These are phyloP conservation scores for Arion vulgaris DNA, from an alignment of 1,140 invertebrate species.

Conservation along the genomic window DNA sequence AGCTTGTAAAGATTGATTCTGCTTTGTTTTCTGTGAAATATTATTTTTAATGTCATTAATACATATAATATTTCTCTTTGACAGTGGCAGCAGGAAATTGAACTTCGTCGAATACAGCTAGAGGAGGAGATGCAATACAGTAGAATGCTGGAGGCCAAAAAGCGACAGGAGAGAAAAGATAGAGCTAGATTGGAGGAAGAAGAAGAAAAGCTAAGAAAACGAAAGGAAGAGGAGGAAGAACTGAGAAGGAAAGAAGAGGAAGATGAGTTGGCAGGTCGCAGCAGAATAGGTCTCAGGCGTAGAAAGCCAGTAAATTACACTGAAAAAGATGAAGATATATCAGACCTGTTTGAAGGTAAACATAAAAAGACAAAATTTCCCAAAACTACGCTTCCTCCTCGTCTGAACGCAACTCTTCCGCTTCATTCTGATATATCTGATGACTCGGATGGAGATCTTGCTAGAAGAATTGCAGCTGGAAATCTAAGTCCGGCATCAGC, in stretches of 20 bases:
- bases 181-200: conserved; percentile 13
- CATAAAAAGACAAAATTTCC: neutral
- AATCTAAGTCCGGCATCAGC: conserved; percentile 30
- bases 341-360: conserved; percentile 29
- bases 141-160: conserved; percentile 21
- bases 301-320: conserved; percentile 39
- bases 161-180: conserved; percentile 29
- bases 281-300: conserved; percentile 27
- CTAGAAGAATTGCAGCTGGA: conserved; percentile 17
- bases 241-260: conserved; percentile 34
- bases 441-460: conserved; percentile 47
- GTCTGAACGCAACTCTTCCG: neutral
- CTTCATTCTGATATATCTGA: conserved; percentile 49
- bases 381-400: neutral
- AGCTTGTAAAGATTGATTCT: too few relatives aligned
- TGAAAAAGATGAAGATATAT: conserved; percentile 41
- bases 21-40: too few relatives aligned
- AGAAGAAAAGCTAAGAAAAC: conserved; percentile 30
- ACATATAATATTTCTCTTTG: too few relatives aligned
- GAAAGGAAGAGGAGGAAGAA: conserved; percentile 20
- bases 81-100: conserved; percentile 37
- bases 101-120: conserved; percentile 15
- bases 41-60: too few relatives aligned
- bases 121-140: conserved; percentile 38
- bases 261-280: conserved; percentile 29